Evolutionary conservation across 1,140 invertebrate genomes (phyloP).

Genomic region (Drosophila repletoides): DNA sequence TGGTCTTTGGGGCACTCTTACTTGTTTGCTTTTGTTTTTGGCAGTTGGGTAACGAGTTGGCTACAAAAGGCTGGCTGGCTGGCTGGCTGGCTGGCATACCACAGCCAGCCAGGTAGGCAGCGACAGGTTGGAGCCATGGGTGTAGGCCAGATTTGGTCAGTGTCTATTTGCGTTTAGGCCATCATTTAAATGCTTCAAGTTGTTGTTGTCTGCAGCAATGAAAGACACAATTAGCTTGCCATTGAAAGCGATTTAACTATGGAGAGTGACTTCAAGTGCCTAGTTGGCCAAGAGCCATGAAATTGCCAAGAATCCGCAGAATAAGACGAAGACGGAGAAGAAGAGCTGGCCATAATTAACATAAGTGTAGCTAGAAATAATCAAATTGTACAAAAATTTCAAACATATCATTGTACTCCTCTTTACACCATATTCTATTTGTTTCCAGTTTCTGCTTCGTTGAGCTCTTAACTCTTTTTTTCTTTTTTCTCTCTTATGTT

Average conservation of each 20-base stretch:
- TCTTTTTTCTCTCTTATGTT: too few relatives aligned
- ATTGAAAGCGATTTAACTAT: slow-evolving; percentile 31
- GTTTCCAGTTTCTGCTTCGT: slow-evolving; percentile 1
- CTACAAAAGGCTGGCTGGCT: neutral
- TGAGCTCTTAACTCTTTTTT: neutral
- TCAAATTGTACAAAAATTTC: too few relatives aligned
- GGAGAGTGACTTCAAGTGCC: slow-evolving; percentile 10
- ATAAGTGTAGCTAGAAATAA: slow-evolving; percentile 7
- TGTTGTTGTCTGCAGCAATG: slow-evolving; percentile 26
- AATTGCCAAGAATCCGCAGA: slow-evolving; percentile 14
- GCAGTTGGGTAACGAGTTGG: slow-evolving; percentile 17
- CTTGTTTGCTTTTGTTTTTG: slow-evolving; percentile 17
- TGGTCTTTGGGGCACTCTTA: too few relatives aligned
- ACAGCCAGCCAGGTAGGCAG: too few relatives aligned
- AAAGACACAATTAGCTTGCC: slow-evolving; percentile 49
- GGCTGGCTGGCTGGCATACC: neutral
- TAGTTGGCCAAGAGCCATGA: slow-evolving; percentile 30
- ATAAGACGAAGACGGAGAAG: neutral
- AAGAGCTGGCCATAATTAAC: slow-evolving; percentile 22
- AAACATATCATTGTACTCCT: too few relatives aligned
- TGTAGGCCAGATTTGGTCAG: slow-evolving; percentile 38
- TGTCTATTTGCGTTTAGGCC: slow-evolving; percentile 60
- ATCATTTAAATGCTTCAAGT: slow-evolving; percentile 52
- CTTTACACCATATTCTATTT: too few relatives aligned
- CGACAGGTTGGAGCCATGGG: slow-evolving; percentile 44